Conservation (phyloP, 2,888 invertebrate species). For the Limnephilus rhombicus region DNA sequence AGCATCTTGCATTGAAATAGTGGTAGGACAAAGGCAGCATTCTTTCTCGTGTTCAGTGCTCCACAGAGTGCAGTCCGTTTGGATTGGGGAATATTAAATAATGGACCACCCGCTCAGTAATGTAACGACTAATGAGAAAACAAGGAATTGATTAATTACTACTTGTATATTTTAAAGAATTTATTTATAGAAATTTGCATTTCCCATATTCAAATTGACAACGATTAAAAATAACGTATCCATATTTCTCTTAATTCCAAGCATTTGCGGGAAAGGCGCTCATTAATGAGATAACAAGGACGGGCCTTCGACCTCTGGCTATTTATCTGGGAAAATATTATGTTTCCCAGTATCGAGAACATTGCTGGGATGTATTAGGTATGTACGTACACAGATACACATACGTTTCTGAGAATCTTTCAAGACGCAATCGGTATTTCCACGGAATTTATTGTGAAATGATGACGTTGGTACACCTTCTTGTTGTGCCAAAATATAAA, state of each 20-base stretch:
- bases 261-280: background rate
- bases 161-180: background rate
- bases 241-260: background rate
- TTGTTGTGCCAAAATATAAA: constrained; percentile 30
- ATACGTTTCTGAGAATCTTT: constrained; percentile 46
- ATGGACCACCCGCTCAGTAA: no score
- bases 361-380: constrained; percentile 14
- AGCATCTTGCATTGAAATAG: no score
- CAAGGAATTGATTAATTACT: background rate
- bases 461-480: constrained; percentile 38
- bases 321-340: constrained; percentile 16
- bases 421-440: constrained; percentile 53
- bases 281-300: constrained; percentile 13
- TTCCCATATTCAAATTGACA: background rate
- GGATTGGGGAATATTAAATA: no score
- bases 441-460: constrained; percentile 34
- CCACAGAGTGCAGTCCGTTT: no score
- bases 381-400: background rate
- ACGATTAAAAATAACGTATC: background rate
- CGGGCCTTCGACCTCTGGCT: constrained; percentile 3
- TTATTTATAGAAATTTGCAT: background rate
- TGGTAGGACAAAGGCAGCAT: no score
- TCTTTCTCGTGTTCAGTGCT: no score
- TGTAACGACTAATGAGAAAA: background rate
- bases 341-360: constrained; percentile 49